A percentile compares a stretch with the other conserved stretches of the same genome.
Conservation (phyloP, 37 sponge, comb jelly and placozoan genomes). For the Eunapius fragilis region DNA sequence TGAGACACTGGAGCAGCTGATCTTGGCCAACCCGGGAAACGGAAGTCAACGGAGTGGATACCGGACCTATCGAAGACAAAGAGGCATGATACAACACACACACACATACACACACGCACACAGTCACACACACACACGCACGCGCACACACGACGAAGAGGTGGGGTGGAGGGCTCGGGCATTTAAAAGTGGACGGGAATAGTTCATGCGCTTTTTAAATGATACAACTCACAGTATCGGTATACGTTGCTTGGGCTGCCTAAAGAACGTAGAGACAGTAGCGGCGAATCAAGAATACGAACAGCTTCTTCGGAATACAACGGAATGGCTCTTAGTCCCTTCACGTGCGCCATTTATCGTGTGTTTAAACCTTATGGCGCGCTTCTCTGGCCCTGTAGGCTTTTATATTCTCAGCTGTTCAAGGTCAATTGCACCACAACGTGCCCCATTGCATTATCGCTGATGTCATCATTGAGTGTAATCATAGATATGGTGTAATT, state of each 20-base stretch:
- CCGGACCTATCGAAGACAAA: not conserved
- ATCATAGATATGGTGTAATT: too few species aligned
- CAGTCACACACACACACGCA: too few species aligned
- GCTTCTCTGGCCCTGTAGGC: not conserved
- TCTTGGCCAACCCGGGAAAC: not conserved
- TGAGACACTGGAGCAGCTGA: conserved; percentile 31
- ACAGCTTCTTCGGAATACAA: not conserved
- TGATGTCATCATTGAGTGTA: too few species aligned
- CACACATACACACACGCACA: too few species aligned
- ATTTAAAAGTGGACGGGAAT: too few species aligned
- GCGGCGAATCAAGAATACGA: not conserved
- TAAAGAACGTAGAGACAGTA: not conserved
- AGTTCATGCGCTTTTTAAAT: not conserved
- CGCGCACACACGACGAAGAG: too few species aligned
- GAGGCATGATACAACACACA: too few species aligned
- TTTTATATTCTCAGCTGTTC: not conserved
- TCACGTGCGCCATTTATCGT: not conserved
- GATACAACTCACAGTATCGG: not conserved
- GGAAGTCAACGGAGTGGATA: not conserved
- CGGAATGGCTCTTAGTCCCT: not conserved
- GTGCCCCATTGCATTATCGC: too few species aligned
- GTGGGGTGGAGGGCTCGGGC: too few species aligned
- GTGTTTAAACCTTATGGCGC: not conserved
- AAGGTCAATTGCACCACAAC: not conserved
- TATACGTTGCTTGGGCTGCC: not conserved